phyloP scores from a whole-genome alignment of 2,888 invertebrate species.

The Epirrhoe alternata region DNA sequence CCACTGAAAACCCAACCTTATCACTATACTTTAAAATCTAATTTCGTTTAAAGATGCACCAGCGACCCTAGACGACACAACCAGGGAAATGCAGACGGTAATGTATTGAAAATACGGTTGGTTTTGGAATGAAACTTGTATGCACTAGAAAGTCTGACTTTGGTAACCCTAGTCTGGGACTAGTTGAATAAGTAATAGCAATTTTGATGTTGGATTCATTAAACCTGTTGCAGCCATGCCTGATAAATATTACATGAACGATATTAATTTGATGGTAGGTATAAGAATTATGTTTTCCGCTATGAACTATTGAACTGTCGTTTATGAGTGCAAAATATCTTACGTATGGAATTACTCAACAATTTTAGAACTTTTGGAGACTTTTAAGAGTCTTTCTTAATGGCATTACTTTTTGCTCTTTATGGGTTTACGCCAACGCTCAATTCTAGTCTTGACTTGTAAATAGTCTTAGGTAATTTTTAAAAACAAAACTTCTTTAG shows the following conservation, averaged over 20 bases:
- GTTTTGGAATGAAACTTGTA: slow-evolving; percentile 39
- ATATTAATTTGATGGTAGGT: slow-evolving; percentile 27
- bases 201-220: slow-evolving; percentile 55
- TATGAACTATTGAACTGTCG: slow-evolving; percentile 17
- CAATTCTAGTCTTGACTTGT: too few relatives aligned
- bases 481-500: too few relatives aligned
- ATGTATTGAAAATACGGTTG: slow-evolving; percentile 48
- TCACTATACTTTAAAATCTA: slow-evolving; percentile 21
- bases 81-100: slow-evolving; percentile 57
- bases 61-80: slow-evolving; percentile 51
- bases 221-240: slow-evolving; percentile 43
- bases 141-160: slow-evolving; percentile 63
- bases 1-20: slow-evolving; percentile 49
- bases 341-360: neutral
- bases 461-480: too few relatives aligned
- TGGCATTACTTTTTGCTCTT: too few relatives aligned
- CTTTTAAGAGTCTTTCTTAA: too few relatives aligned
- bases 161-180: slow-evolving; percentile 57
- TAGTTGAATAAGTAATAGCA: slow-evolving; percentile 67
- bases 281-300: slow-evolving; percentile 12
- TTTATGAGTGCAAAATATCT: neutral
- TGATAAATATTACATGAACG: slow-evolving; percentile 26
- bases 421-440: too few relatives aligned
- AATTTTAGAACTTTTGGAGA: too few relatives aligned
- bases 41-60: slow-evolving; percentile 32